Conservation (phyloP, 1,140 invertebrate genomes). For the Radopholus similis region DNA sequence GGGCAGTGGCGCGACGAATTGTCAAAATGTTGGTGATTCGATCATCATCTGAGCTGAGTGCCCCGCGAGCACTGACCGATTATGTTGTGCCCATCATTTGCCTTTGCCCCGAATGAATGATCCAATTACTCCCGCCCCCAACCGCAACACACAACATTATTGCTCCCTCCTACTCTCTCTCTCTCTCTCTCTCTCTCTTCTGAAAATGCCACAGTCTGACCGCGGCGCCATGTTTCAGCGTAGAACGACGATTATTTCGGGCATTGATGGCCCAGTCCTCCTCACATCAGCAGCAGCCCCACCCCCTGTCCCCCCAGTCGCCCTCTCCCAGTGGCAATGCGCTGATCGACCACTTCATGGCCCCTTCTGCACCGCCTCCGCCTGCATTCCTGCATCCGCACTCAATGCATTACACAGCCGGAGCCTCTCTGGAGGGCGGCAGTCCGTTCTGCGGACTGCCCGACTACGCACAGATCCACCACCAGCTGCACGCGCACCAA, state of each 20-base stretch:
- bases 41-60: not conserved
- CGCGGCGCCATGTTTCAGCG: not conserved
- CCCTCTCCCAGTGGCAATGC: too few species aligned
- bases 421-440: not conserved
- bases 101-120: not conserved
- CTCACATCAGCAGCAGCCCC: not conserved
- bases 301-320: not conserved
- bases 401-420: too few species aligned
- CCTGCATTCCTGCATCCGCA: not conserved
- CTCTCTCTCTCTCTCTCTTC: not conserved
- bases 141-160: not conserved
- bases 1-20: too few species aligned
- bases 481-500: not conserved
- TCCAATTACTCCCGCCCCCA: not conserved
- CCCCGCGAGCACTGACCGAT: not conserved
- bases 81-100: not conserved
- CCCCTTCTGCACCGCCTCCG: not conserved
- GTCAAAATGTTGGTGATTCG: slow-evolving; percentile 1
- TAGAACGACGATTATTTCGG: not conserved
- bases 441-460: not conserved
- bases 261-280: not conserved
- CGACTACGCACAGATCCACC: not conserved
- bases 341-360: not conserved
- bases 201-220: not conserved
- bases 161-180: not conserved